Conservation (phyloP, 2,888 invertebrate species). For the Phaedon cochleariae region DNA sequence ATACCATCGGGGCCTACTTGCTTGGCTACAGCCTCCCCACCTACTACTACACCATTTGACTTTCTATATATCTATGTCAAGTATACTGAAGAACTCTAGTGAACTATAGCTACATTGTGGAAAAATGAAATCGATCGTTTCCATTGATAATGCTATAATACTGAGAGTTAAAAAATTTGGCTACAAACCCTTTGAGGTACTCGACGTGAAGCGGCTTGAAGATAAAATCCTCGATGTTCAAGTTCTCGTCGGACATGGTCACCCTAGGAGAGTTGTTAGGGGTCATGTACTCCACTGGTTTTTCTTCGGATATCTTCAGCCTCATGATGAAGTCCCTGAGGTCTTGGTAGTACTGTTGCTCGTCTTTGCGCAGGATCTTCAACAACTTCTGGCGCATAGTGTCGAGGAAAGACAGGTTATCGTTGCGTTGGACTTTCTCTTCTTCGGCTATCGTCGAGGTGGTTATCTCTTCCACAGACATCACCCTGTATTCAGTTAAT, state of each 20-base stretch:
- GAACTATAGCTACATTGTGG: too few species aligned
- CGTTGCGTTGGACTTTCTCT: background rate
- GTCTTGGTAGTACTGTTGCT: background rate
- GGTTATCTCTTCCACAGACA: conserved; percentile 39
- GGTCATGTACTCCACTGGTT: conserved; percentile 7
- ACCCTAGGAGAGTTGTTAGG: background rate
- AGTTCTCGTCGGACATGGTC: background rate
- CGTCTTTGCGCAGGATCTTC: background rate
- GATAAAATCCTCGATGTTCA: conserved; percentile 4
- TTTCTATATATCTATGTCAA: too few species aligned
- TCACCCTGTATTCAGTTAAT: too few species aligned
- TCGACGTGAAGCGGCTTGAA: conserved; percentile 39
- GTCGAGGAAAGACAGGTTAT: background rate
- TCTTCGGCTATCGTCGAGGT: too few species aligned
- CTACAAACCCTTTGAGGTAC: conserved; percentile 41
- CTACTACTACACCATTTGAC: too few species aligned
- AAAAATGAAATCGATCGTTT: too few species aligned
- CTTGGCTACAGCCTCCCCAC: too few species aligned
- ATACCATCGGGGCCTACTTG: too few species aligned
- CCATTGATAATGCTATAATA: too few species aligned
- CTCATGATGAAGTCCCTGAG: background rate
- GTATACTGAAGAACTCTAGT: too few species aligned
- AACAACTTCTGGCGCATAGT: background rate
- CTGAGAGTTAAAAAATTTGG: too few species aligned
- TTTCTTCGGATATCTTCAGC: conserved; percentile 16